Conservation (phyloP, 2,113 vertebrate genomes). For the Siniperca chuatsi region DNA sequence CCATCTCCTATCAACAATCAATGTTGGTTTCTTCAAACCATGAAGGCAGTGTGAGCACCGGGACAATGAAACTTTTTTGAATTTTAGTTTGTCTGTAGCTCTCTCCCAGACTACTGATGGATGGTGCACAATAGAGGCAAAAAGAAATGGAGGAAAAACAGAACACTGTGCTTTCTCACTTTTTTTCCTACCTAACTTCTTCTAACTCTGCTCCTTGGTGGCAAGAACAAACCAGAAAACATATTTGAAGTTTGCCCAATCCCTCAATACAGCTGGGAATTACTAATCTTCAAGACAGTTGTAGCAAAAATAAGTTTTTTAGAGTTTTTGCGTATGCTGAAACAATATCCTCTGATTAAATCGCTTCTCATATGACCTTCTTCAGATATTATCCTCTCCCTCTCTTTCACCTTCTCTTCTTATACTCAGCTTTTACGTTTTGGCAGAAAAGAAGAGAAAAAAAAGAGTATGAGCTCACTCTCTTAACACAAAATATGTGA, state of each 20-base stretch:
- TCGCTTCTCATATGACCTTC: background rate
- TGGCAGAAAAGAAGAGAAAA: background rate
- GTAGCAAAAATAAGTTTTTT: background rate
- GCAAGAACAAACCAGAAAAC: background rate
- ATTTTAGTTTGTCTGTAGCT: conserved; percentile 23
- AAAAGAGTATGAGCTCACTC: background rate
- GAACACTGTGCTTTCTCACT: background rate
- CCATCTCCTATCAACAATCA: no score
- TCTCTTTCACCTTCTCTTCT: background rate
- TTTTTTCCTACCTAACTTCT: background rate
- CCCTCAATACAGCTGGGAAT: conserved; percentile 14
- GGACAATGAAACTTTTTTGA: background rate
- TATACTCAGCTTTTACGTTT: background rate
- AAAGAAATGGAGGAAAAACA: background rate
- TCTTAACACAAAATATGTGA: background rate
- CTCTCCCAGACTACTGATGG: conserved; percentile 24
- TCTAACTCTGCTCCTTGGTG: background rate
- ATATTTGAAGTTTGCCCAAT: conserved; percentile 14
- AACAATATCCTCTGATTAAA: background rate
- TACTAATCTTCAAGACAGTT: conserved; percentile 9
- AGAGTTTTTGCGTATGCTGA: background rate
- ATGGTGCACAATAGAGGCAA: conserved; percentile 14
- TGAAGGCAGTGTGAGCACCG: background rate
- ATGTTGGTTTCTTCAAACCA: no score
- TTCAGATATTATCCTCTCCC: no score